Evolutionary conservation across 2,888 invertebrate genomes (phyloP).

Genomic region (Tenthredo mesomela): DNA sequence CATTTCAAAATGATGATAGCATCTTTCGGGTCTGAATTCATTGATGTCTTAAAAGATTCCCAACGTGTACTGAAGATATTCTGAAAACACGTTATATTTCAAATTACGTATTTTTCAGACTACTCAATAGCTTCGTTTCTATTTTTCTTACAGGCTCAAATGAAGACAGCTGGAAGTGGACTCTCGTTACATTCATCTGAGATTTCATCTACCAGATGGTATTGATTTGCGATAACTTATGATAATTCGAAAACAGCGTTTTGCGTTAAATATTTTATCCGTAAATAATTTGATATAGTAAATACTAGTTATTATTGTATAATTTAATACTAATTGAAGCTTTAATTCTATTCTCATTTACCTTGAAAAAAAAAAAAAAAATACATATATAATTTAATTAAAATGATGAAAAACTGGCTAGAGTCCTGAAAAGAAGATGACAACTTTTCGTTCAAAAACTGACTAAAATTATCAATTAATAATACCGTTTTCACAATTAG

Average conservation of each 20-base stretch:
- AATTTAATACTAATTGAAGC: not conserved
- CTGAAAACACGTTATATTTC: not conserved
- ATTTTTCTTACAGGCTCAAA: not conserved
- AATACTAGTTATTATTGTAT: not conserved
- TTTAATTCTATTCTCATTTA: not conserved
- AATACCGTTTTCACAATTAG: not conserved
- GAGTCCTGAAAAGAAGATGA: constrained; percentile 76
- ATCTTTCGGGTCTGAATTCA: constrained; percentile 69
- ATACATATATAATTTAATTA: not conserved
- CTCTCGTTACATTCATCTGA: not conserved
- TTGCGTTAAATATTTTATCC: not conserved
- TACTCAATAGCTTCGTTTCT: not conserved
- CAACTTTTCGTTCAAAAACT: constrained; percentile 63
- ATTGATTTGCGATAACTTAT: constrained; percentile 3
- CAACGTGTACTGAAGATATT: constrained; percentile 60
- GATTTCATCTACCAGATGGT: not conserved
- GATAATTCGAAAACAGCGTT: not conserved
- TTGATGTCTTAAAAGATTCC: constrained; percentile 63
- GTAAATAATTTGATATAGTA: not conserved
- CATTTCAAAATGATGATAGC: constrained; percentile 60
- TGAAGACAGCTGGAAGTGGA: not conserved
- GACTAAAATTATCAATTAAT: not conserved
- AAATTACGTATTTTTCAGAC: not conserved
- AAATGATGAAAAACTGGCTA: constrained; percentile 75
- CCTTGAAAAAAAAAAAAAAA: not conserved